Evolutionary conservation across 2,888 invertebrate species (phyloP).

Genomic region (Sicus ferrugineus): DNA sequence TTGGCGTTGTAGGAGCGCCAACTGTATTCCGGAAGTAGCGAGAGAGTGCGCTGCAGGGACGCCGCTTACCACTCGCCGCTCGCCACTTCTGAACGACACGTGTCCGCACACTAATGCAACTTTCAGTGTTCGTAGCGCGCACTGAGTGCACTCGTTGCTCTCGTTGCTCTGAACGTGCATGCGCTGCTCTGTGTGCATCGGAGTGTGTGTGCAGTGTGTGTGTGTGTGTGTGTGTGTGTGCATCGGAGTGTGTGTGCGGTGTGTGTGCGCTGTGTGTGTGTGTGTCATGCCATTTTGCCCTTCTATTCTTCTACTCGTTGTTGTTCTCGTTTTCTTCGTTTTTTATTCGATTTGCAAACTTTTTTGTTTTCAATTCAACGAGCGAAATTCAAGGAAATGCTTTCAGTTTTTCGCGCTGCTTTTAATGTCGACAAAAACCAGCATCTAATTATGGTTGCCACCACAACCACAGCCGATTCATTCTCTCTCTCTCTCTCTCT

Average conservation of each 20-base stretch:
- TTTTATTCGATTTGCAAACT: neutral
- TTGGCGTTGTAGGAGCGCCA: slow-evolving; percentile 22
- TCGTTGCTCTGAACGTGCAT: slow-evolving; percentile 33
- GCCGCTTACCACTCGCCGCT: too few relatives aligned
- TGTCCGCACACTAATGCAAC: slow-evolving; percentile 56
- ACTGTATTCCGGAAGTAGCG: slow-evolving; percentile 30
- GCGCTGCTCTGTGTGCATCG: slow-evolving; percentile 7
- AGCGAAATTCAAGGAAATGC: neutral
- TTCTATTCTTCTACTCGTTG: neutral
- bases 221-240: slow-evolving; percentile 14
- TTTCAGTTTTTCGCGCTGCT: slow-evolving; percentile 1
- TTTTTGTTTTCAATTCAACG: neutral
- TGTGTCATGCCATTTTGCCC: neutral
- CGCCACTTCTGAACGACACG: slow-evolving; percentile 49
- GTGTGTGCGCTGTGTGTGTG: neutral
- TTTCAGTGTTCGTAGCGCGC: neutral
- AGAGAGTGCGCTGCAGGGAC: slow-evolving; percentile 6
- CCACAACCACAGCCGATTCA: too few relatives aligned
- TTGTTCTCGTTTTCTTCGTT: neutral
- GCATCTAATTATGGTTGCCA: neutral
- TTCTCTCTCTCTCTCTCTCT: too few relatives aligned
- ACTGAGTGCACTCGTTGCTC: slow-evolving; percentile 44
- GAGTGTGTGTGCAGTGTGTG: slow-evolving; percentile 11
- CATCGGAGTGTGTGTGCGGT: neutral
- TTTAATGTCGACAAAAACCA: neutral